phyloP scores from a whole-genome alignment of 2,113 vertebrate genomes.

The Trachemys scripta region DNA sequence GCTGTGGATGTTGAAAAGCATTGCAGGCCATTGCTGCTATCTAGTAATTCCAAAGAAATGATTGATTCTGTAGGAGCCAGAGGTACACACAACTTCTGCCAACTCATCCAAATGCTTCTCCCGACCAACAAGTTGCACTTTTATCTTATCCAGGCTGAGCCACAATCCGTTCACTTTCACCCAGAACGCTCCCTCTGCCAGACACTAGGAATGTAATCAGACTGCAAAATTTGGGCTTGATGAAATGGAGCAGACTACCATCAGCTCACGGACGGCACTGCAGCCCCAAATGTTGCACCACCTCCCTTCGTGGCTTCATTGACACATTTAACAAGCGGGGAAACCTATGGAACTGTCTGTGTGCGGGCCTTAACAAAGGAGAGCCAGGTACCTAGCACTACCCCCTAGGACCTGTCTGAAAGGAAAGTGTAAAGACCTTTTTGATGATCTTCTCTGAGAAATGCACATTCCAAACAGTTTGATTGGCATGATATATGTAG shows the following conservation, averaged over 20 bases:
- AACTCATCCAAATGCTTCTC: slow-evolving; percentile 63
- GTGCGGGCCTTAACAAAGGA: neutral
- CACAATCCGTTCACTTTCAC: slow-evolving; percentile 25
- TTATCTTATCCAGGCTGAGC: slow-evolving; percentile 45
- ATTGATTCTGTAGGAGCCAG: slow-evolving; percentile 9
- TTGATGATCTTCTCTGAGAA: neutral
- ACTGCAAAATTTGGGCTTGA: neutral
- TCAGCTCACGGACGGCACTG: neutral
- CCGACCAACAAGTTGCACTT: slow-evolving; percentile 45
- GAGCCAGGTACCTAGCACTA: neutral
- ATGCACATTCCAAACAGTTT: neutral
- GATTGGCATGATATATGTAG: neutral
- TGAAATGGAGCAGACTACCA: neutral
- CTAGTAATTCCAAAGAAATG: slow-evolving; percentile 1
- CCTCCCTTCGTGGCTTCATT: neutral
- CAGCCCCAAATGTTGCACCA: neutral
- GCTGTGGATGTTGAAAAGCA: neutral
- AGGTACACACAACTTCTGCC: slow-evolving; percentile 46
- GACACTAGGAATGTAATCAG: neutral
- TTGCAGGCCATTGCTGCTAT: rapidly evolving
- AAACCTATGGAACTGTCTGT: neutral
- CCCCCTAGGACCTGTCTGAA: neutral
- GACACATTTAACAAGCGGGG: neutral
- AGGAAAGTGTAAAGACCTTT: neutral
- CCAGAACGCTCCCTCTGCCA: neutral